phyloP scores from a whole-genome alignment of 1,140 invertebrate species.

The Pararge aegeria region DNA sequence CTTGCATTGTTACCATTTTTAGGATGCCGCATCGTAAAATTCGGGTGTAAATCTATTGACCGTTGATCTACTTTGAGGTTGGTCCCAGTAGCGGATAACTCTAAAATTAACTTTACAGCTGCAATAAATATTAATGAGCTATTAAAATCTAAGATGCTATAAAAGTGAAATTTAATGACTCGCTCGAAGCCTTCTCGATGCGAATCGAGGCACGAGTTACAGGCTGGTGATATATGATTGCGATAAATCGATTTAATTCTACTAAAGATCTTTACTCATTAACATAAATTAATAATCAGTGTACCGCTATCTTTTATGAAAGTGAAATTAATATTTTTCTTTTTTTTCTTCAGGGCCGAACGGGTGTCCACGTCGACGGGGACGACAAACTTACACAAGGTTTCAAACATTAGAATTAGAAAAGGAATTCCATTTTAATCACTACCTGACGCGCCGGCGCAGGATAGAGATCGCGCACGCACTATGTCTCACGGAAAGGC shows the following conservation, averaged over 20 bases:
- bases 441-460: constrained; percentile 96
- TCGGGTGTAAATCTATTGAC: constrained; percentile 31
- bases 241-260: constrained; percentile 55
- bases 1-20: constrained; percentile 26
- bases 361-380: constrained; percentile 95
- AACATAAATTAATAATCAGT: constrained; percentile 29
- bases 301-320: constrained; percentile 18
- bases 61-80: constrained; percentile 60
- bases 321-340: constrained; percentile 37
- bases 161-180: constrained; percentile 73
- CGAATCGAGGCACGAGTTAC: constrained; percentile 51
- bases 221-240: constrained; percentile 50
- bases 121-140: constrained; percentile 74
- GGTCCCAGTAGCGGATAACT: constrained; percentile 68
- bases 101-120: constrained; percentile 72
- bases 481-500: constrained; percentile 96
- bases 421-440: constrained; percentile 99
- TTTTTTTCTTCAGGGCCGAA: constrained; percentile 91
- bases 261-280: constrained; percentile 28
- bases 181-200: constrained; percentile 51
- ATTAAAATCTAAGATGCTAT: constrained; percentile 76
- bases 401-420: constrained; percentile 97
- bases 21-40: constrained; percentile 24
- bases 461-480: constrained; percentile 98
- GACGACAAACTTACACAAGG: constrained; percentile 97